Percentiles rank a stretch among this genome's conserved stretches.
Conservation (phyloP, 2,888 invertebrate species). For the Koerneria pararmatus region DNA sequence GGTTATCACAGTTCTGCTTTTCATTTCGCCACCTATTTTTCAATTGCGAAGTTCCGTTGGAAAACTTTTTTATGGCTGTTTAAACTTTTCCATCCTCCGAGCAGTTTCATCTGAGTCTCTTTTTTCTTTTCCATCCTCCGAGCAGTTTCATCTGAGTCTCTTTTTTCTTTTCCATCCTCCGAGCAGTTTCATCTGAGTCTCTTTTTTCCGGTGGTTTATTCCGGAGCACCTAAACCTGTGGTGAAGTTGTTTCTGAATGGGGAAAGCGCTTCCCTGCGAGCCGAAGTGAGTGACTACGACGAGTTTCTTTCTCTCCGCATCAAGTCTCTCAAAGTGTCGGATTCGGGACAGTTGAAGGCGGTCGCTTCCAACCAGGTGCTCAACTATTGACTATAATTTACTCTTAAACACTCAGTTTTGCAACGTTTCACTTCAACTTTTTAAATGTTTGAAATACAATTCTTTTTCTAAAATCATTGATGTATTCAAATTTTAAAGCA, state of each 20-base stretch:
- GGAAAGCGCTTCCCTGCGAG: constrained; percentile 4
- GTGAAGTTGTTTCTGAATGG: constrained; percentile 22
- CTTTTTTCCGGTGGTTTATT: not conserved
- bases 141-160: too few relatives aligned
- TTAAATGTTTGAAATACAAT: too few relatives aligned
- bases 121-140: too few relatives aligned
- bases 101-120: too few relatives aligned
- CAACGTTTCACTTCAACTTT: too few relatives aligned
- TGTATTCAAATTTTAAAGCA: too few relatives aligned
- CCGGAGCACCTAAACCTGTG: constrained; percentile 16
- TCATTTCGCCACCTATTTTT: not conserved
- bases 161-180: too few relatives aligned
- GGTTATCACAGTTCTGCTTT: not conserved
- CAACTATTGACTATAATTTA: too few relatives aligned
- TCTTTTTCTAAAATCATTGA: too few relatives aligned
- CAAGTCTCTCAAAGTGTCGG: not conserved
- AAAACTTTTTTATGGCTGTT: not conserved
- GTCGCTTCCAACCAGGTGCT: constrained; percentile 16
- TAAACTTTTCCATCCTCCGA: not conserved
- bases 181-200: not conserved
- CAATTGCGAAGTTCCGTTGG: not conserved
- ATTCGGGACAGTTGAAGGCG: constrained; percentile 14
- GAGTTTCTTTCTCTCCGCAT: constrained; percentile 19
- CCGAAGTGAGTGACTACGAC: constrained; percentile 18
- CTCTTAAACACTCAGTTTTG: too few relatives aligned